These are phyloP conservation scores for Pachycephus smyrnensis DNA, from an alignment of 2,888 invertebrate genomes.

Conservation along the genomic window DNA sequence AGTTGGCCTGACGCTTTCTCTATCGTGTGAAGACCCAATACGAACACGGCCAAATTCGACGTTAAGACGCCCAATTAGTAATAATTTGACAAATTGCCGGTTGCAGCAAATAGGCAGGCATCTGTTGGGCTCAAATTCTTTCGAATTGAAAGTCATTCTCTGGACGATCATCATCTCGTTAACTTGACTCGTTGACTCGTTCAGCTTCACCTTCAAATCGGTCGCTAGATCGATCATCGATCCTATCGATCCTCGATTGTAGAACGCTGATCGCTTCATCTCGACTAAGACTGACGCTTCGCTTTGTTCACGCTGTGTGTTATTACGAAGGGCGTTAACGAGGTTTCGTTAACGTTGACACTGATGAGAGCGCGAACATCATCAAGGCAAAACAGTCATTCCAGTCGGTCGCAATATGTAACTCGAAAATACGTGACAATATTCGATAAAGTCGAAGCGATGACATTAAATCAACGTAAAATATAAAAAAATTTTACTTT, in stretches of 20 bases:
- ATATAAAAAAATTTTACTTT: not conserved
- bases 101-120: conserved; percentile 38
- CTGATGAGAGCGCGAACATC: not conserved
- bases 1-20: not conserved
- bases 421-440: not conserved
- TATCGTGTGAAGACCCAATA: not conserved
- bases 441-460: not conserved
- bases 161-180: conserved; percentile 47
- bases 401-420: not conserved
- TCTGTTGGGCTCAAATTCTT: conserved; percentile 41
- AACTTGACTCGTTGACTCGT: conserved; percentile 16
- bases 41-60: conserved; percentile 18
- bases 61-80: conserved; percentile 54
- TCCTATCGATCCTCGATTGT: not conserved
- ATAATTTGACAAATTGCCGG: conserved; percentile 51
- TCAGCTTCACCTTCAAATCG: not conserved
- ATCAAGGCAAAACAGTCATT: not conserved
- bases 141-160: conserved; percentile 52
- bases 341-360: not conserved
- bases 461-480: not conserved
- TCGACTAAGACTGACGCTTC: not conserved
- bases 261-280: not conserved
- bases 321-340: conserved; percentile 5
- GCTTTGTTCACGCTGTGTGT: not conserved
- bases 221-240: not conserved